Base-by-base conservation (phyloP, 2,888 invertebrate species). In the Epistrophe grossulariae region DNA sequence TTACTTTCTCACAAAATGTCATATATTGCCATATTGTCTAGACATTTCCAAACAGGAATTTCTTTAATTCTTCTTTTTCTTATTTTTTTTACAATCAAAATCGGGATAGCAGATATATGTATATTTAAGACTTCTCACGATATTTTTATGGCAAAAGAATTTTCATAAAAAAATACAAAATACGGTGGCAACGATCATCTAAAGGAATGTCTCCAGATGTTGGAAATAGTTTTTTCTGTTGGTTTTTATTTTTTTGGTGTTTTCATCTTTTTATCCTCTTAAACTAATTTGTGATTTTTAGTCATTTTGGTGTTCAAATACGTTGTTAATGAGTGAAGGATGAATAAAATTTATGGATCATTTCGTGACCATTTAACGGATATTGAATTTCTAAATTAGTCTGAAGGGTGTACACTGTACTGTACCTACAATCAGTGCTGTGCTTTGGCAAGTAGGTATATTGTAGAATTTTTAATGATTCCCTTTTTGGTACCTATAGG, bases 251-350 rank as follows among this genome's bases (percentile, higher is more conserved):
- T 35, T 35, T 28, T 55, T 55, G 4, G 28, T 55, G 28, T 55
- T 52, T 52, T 24, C 5, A 19, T 66, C 24, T 31, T 35, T 62
- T 70, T 64, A 48, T 31, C 91, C 92, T 91, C 92, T 91, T 90
- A 90, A 55, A 89, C 91, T 91, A 92, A 92, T 92, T 92, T 92
- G 91, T 91, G 91, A 90, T 89, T 91, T 90, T 88, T 89, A 84
- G 89, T 90, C 84, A 89, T 90, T 91, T 90, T 77, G 89, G 90
- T 91, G 84, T 91, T 91, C 90, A 89, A 84, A 90, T 90, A 89
- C 88, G 89, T 87, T 4, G 38, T 64, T 68, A 68, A 68, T 68
- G 60, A 78, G 74, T 79, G 78, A 70, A 62, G 52, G 74, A 59
- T 19, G 19, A 50, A 17, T 31, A 7, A 50, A 35, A 83, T 82